Evolutionary conservation across 2,113 vertebrate genomes (phyloP).

Genomic region (Isichthys henryi): DNA sequence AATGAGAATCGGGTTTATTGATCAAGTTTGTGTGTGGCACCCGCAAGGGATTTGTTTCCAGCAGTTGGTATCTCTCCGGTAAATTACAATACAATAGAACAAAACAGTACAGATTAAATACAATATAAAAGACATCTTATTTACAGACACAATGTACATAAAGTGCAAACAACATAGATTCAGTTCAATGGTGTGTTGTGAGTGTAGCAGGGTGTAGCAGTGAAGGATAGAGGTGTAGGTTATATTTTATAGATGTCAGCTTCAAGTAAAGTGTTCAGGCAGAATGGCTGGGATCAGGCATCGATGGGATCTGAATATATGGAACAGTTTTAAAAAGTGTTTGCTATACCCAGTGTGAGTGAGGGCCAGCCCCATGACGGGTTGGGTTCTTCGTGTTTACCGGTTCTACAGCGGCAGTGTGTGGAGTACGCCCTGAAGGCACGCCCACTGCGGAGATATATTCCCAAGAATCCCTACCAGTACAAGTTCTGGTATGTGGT

Average conservation of each 20-base stretch:
- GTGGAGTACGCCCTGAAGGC: slow-evolving; percentile 97
- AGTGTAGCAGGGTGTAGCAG: too few species aligned
- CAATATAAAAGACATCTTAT: too few species aligned
- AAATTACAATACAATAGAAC: too few species aligned
- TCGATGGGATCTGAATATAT: neutral
- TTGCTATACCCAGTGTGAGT: neutral
- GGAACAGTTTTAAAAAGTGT: neutral
- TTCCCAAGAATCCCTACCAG: slow-evolving; percentile 98
- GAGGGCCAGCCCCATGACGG: neutral
- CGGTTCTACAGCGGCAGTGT: slow-evolving; percentile 80
- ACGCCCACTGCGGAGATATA: slow-evolving; percentile 86
- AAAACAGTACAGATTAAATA: too few species aligned
- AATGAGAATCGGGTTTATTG: too few species aligned
- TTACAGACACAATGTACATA: too few species aligned
- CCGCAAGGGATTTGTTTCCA: too few species aligned
- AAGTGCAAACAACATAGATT: too few species aligned
- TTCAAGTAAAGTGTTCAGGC: neutral
- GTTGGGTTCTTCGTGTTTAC: neutral
- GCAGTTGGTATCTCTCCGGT: too few species aligned
- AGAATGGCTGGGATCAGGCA: neutral
- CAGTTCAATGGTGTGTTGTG: too few species aligned
- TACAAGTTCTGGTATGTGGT: slow-evolving; percentile 99
- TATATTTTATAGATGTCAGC: neutral
- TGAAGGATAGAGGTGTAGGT: too few species aligned
- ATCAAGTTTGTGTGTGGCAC: too few species aligned